phyloP scores from a whole-genome alignment of 2,888 invertebrate species.

The Rhagium mordax region DNA sequence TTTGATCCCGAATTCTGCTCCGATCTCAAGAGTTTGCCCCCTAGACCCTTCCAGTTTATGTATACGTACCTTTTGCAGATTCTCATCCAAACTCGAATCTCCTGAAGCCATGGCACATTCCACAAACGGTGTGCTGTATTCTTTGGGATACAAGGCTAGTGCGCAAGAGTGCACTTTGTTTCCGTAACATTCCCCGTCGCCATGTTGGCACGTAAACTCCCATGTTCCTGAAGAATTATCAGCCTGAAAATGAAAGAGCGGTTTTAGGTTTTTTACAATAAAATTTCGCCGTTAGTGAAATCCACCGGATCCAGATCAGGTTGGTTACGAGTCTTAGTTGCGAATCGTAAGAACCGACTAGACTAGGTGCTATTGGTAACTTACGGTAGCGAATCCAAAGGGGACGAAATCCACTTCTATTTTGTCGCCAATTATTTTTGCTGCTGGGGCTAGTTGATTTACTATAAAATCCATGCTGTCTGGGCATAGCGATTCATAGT shows the following conservation, averaged over 20 bases:
- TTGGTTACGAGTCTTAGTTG: too few species aligned
- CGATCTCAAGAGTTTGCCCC: too few species aligned
- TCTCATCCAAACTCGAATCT: neutral
- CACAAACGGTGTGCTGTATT: slow-evolving; percentile 18
- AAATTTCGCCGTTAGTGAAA: too few species aligned
- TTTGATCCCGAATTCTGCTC: too few species aligned
- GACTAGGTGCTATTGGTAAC: too few species aligned
- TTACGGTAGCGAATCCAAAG: slow-evolving; percentile 54
- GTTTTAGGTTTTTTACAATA: too few species aligned
- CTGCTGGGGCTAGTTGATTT: slow-evolving; percentile 69
- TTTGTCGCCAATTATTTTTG: slow-evolving; percentile 48
- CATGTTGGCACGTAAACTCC: slow-evolving; percentile 58
- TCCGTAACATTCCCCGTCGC: slow-evolving; percentile 70
- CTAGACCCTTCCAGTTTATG: too few species aligned
- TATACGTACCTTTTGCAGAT: neutral
- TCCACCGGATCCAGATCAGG: too few species aligned
- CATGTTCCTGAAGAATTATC: slow-evolving; percentile 45
- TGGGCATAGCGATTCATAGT: slow-evolving; percentile 74
- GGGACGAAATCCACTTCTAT: slow-evolving; percentile 54
- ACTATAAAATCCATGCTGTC: slow-evolving; percentile 71
- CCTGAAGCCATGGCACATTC: neutral
- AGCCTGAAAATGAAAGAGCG: neutral
- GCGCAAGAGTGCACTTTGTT: slow-evolving; percentile 73
- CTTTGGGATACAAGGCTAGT: slow-evolving; percentile 53
- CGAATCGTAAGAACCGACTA: too few species aligned